Evolutionary conservation across 1,140 invertebrate genomes (phyloP).

Genomic region (Laupala kohalensis): DNA sequence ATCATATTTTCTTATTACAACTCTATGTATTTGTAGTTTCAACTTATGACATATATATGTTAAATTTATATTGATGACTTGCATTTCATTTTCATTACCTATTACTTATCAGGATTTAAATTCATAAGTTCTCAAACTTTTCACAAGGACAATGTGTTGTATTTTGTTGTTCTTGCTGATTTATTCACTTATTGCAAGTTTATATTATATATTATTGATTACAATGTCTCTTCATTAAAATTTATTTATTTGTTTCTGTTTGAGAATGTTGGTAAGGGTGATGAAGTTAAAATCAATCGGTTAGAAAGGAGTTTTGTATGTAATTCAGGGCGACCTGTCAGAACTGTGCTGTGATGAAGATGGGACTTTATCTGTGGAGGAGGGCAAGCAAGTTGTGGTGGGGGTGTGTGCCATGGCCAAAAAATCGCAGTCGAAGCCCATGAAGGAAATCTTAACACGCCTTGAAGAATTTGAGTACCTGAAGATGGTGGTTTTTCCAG

Average conservation of each 20-base stretch:
- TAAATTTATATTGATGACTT: not conserved
- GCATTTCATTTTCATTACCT: not conserved
- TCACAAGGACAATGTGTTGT: no score
- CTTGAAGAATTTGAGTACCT: conserved; percentile 94
- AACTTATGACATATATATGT: not conserved
- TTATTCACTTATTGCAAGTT: not conserved
- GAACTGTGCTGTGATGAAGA: conserved; percentile 19
- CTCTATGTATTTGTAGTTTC: not conserved
- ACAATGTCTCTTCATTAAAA: no score
- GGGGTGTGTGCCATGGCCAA: conserved; percentile 98
- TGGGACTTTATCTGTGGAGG: conserved; percentile 35
- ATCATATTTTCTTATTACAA: not conserved
- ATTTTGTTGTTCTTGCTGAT: not conserved
- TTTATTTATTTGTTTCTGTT: no score
- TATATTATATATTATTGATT: not conserved
- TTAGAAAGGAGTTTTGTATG: no score
- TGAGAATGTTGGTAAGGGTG: no score
- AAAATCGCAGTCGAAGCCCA: conserved; percentile 95
- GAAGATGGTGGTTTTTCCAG: conserved; percentile 81
- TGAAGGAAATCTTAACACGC: conserved; percentile 92
- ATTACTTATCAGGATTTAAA: no score
- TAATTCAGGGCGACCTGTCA: conserved; percentile 19
- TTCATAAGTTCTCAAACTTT: no score
- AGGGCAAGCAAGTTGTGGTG: conserved; percentile 73
- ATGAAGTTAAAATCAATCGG: no score